phyloP scores from a whole-genome alignment of 2,888 invertebrate genomes.

The Drosophila tanythrix region DNA sequence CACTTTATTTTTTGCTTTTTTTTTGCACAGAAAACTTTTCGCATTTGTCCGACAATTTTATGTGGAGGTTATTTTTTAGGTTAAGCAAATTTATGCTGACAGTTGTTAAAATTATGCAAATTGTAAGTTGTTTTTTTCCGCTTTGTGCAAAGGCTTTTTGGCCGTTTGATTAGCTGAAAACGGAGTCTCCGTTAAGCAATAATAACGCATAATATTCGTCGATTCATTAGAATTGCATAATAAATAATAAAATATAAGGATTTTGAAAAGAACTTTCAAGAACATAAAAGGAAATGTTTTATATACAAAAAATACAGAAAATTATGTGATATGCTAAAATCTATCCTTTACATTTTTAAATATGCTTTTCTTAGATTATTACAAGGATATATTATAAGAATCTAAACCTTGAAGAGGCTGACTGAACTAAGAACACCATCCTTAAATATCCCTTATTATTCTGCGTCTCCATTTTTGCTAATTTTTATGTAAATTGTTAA shows the following conservation, averaged over 20 bases:
- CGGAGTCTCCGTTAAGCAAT: background rate
- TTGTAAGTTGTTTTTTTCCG: slow-evolving; percentile 1
- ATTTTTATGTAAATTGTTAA: background rate
- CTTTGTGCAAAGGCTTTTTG: slow-evolving; percentile 18
- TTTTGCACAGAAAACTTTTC: slow-evolving; percentile 65
- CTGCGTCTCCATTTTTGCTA: fast-evolving
- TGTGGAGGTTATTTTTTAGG: slow-evolving; percentile 48
- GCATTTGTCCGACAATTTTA: slow-evolving; percentile 56
- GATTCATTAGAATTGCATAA: background rate
- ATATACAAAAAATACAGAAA: background rate
- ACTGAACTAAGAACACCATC: background rate
- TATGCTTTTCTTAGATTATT: fast-evolving
- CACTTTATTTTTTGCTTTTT: slow-evolving; percentile 1
- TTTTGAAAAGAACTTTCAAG: background rate
- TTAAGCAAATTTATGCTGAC: slow-evolving; percentile 61
- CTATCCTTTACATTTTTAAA: background rate
- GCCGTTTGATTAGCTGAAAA: slow-evolving; percentile 36
- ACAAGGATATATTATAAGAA: background rate
- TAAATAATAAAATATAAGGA: background rate
- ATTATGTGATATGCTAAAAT: background rate
- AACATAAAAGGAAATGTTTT: background rate
- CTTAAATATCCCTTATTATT: fast-evolving
- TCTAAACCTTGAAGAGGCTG: background rate
- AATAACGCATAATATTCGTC: background rate
- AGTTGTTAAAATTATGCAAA: slow-evolving; percentile 65